phyloP scores from a whole-genome alignment of 2,113 vertebrate species.

The Hypocryptadius cinnamomeus region DNA sequence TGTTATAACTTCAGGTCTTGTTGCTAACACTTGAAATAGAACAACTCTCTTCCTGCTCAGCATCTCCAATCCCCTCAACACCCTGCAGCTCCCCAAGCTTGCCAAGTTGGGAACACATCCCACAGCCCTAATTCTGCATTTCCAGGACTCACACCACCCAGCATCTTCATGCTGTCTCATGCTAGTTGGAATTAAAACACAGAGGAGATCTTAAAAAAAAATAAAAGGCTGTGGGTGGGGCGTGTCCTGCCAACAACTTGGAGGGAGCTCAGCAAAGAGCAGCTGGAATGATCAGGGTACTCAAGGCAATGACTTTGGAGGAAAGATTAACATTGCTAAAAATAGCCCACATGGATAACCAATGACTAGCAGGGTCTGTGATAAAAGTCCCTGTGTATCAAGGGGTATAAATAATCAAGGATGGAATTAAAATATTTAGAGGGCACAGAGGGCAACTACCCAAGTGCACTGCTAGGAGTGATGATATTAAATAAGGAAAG shows the following conservation, averaged over 20 bases:
- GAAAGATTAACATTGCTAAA: conserved; percentile 32
- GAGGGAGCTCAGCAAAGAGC: neutral
- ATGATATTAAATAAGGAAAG: neutral
- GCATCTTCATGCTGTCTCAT: neutral
- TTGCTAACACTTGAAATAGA: neutral
- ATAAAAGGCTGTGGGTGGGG: neutral
- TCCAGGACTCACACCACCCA: neutral
- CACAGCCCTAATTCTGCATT: neutral
- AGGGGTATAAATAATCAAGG: conserved; percentile 22
- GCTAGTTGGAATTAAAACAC: neutral
- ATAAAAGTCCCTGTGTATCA: neutral
- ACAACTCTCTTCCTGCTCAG: neutral
- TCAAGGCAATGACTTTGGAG: conserved; percentile 30
- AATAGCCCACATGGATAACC: neutral
- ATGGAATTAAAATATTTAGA: conserved; percentile 4
- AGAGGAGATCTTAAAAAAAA: neutral
- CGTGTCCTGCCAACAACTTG: neutral
- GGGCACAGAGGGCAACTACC: neutral
- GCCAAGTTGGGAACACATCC: neutral
- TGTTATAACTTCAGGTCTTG: neutral
- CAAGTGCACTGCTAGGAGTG: neutral
- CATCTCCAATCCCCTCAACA: neutral
- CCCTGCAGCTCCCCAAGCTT: neutral
- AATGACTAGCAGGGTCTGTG: neutral
- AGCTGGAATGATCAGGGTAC: neutral